phyloP scores from a whole-genome alignment of 2,113 vertebrate species.

The Ammodytes marinus region DNA sequence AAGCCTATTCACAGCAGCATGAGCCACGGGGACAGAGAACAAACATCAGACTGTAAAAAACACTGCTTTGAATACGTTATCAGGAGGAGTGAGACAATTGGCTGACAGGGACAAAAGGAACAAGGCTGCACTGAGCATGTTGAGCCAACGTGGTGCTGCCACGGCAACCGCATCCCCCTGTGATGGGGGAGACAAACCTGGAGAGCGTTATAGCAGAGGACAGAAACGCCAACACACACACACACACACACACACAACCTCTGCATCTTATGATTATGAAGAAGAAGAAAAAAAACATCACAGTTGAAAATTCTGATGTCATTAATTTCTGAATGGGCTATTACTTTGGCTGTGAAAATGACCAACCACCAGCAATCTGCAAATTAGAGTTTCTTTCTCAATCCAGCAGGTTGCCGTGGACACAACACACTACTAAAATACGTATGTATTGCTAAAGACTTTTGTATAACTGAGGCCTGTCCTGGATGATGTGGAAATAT shows the following conservation, averaged over 20 bases:
- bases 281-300: conserved; percentile 26
- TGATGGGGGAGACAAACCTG: conserved; percentile 62
- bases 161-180: conserved; percentile 75
- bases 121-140: conserved; percentile 57
- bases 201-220: conserved; percentile 41
- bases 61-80: conserved; percentile 63
- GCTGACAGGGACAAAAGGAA: conserved; percentile 57
- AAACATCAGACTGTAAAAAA: conserved; percentile 68
- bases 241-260: conserved; percentile 11
- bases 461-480: not conserved
- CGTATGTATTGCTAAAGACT: conserved; percentile 25
- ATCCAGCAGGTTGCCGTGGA: conserved; percentile 8
- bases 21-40: conserved; percentile 68
- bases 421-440: conserved; percentile 16
- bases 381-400: conserved; percentile 37
- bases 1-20: conserved; percentile 73
- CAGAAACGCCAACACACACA: conserved; percentile 34
- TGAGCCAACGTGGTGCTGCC: conserved; percentile 73
- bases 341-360: conserved; percentile 70
- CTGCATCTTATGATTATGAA: not conserved
- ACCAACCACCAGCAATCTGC: conserved; percentile 52
- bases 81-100: conserved; percentile 55
- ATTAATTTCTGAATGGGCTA: conserved; percentile 66
- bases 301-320: conserved; percentile 60
- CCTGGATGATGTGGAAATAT: conserved; percentile 18